Evolutionary conservation across 1,140 invertebrate genomes (phyloP).

Genomic region (Drosophila novamexicana): DNA sequence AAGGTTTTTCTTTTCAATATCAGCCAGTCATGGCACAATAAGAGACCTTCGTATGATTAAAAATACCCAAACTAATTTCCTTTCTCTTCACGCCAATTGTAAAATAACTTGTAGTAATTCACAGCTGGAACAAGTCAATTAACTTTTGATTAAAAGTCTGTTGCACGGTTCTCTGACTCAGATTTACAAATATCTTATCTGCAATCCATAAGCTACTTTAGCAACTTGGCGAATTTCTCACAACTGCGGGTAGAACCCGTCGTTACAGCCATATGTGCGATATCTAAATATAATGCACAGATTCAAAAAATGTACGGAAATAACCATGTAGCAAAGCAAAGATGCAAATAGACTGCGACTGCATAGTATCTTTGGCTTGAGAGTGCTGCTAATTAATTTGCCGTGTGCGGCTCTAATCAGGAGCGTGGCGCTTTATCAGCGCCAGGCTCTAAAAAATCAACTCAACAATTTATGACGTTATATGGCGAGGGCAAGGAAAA

Average conservation of each 20-base stretch:
- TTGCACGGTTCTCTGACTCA: neutral
- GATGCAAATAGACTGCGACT: too few species aligned
- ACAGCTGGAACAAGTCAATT: neutral
- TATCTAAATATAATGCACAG: neutral
- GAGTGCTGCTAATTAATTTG: conserved; percentile 21
- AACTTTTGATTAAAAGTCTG: neutral
- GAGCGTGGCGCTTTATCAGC: conserved; percentile 51
- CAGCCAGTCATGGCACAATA: neutral
- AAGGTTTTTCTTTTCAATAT: neutral
- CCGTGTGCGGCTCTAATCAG: conserved; percentile 44
- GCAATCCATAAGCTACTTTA: conserved; percentile 6
- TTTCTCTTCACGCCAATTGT: neutral
- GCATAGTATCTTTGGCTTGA: conserved; percentile 3
- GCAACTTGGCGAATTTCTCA: neutral
- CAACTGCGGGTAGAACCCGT: conserved; percentile 2
- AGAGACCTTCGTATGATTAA: neutral
- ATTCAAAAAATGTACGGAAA: neutral
- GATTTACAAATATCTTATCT: neutral
- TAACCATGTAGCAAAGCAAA: conserved; percentile 1
- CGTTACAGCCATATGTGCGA: neutral
- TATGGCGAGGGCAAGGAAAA: conserved; percentile 39
- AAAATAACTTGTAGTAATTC: neutral
- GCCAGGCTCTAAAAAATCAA: conserved; percentile 63
- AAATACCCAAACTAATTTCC: neutral
- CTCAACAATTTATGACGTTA: conserved; percentile 61